Evolutionary conservation across 30 jellyfish, hydroid and myxozoan genomes (phyloP).

Genomic region (Aurelia aurita): DNA sequence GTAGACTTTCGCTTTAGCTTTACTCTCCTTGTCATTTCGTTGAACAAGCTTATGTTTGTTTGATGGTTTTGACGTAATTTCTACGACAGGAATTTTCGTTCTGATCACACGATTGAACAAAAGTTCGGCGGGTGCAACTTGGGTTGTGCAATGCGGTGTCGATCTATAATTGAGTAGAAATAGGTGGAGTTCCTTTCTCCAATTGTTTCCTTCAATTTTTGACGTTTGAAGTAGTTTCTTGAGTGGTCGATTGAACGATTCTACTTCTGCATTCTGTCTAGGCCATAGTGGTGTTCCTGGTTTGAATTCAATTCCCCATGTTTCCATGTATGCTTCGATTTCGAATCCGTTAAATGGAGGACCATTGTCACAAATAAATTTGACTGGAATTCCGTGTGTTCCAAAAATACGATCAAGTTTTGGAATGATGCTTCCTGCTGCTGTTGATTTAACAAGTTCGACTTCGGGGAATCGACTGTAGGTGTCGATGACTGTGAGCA

Average conservation of each 20-base stretch:
- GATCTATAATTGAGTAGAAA: not conserved
- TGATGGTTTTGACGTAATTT: too few relatives aligned
- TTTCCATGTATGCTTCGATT: not conserved
- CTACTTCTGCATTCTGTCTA: constrained; percentile 17
- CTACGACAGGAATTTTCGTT: not conserved
- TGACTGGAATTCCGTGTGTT: constrained; percentile 5
- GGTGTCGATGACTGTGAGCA: constrained; percentile 31
- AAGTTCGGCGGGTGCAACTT: constrained; percentile 12
- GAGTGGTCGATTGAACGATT: constrained; percentile 9
- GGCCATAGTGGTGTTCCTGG: constrained; percentile 67
- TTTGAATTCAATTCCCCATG: constrained; percentile 22
- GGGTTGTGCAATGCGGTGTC: constrained; percentile 23
- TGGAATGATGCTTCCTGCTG: constrained; percentile 15
- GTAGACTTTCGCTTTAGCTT: constrained; percentile 33
- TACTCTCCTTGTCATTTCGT: constrained; percentile 12
- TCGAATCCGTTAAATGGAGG: constrained; percentile 22
- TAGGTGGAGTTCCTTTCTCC: too few relatives aligned
- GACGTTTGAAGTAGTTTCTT: not conserved
- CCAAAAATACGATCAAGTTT: constrained; percentile 12
- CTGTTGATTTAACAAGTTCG: constrained; percentile 15
- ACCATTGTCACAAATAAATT: constrained; percentile 27
- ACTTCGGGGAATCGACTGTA: constrained; percentile 29
- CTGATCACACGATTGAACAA: constrained; percentile 1
- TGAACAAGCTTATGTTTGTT: constrained; percentile 16
- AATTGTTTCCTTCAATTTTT: not conserved